phyloP scores from a whole-genome alignment of 2,888 invertebrate species.

The Tinea semifulvella region DNA sequence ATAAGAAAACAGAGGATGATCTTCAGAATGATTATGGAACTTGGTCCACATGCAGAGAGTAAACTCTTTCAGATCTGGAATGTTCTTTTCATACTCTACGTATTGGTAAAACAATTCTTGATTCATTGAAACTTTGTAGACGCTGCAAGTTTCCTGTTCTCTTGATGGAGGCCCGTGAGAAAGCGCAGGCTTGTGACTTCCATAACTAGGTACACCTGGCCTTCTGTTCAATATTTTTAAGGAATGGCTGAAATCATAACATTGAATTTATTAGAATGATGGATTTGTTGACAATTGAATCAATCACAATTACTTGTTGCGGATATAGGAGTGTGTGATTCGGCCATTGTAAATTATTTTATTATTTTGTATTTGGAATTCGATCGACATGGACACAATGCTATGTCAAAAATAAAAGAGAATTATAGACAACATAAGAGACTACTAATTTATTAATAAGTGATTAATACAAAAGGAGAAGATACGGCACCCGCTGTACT shows the following conservation, averaged over 20 bases:
- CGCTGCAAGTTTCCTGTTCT: slow-evolving; percentile 67
- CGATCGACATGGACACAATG: no score
- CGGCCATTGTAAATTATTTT: no score
- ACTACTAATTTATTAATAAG: no score
- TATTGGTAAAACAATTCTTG: slow-evolving; percentile 77
- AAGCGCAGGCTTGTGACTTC: slow-evolving; percentile 29
- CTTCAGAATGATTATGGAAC: slow-evolving; percentile 82
- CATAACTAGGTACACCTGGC: slow-evolving; percentile 22
- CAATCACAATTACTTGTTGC: background rate
- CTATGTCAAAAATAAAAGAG: no score
- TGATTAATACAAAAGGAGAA: no score
- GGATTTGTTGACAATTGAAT: no score
- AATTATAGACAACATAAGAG: no score
- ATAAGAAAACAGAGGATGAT: slow-evolving; percentile 86
- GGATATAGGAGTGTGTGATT: background rate
- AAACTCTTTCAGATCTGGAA: slow-evolving; percentile 84
- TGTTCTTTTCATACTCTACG: slow-evolving; percentile 74
- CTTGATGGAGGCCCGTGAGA: slow-evolving; percentile 26
- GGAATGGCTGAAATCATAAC: slow-evolving; percentile 30
- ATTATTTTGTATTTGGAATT: no score
- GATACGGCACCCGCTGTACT: no score
- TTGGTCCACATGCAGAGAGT: slow-evolving; percentile 86
- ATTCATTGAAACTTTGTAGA: slow-evolving; percentile 75
- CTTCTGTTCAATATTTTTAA: slow-evolving; percentile 46
- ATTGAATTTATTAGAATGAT: background rate